Evolutionary conservation across 2,888 invertebrate genomes (phyloP).

Genomic region (Argyra leucocephala): DNA sequence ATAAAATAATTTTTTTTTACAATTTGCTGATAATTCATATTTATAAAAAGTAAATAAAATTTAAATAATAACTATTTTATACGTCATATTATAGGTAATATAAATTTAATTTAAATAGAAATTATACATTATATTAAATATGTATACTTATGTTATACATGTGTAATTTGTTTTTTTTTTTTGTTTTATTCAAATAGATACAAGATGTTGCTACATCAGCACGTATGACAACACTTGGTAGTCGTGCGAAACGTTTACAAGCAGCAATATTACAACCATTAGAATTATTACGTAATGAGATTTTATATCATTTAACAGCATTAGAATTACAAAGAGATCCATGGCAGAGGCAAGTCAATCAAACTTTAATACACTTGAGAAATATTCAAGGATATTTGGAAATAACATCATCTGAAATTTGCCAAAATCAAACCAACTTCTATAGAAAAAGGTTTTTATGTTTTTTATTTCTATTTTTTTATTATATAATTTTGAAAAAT

Average conservation of each 20-base stretch:
- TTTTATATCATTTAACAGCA: constrained; percentile 66
- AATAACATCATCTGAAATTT: constrained; percentile 60
- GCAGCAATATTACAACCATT: constrained; percentile 57
- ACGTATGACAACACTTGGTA: constrained; percentile 61
- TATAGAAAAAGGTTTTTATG: constrained; percentile 35
- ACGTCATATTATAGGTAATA: no score
- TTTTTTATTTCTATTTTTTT: not conserved
- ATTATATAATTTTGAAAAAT: not conserved
- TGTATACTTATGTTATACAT: no score
- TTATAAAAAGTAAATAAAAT: no score
- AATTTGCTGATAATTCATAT: no score
- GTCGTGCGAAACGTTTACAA: constrained; percentile 55
- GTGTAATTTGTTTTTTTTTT: no score
- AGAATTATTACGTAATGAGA: constrained; percentile 58
- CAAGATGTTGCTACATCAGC: constrained; percentile 60
- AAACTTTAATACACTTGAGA: constrained; percentile 62
- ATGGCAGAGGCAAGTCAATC: constrained; percentile 59
- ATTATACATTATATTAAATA: no score
- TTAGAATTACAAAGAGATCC: constrained; percentile 64
- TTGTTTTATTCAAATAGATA: constrained; percentile 38
- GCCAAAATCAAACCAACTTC: constrained; percentile 51
- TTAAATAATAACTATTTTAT: no score
- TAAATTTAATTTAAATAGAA: no score
- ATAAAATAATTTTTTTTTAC: not conserved
- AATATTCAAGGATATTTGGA: constrained; percentile 69